phyloP scores from a whole-genome alignment of 2,888 invertebrate species.

The Gymnoscelis rufifasciata region DNA sequence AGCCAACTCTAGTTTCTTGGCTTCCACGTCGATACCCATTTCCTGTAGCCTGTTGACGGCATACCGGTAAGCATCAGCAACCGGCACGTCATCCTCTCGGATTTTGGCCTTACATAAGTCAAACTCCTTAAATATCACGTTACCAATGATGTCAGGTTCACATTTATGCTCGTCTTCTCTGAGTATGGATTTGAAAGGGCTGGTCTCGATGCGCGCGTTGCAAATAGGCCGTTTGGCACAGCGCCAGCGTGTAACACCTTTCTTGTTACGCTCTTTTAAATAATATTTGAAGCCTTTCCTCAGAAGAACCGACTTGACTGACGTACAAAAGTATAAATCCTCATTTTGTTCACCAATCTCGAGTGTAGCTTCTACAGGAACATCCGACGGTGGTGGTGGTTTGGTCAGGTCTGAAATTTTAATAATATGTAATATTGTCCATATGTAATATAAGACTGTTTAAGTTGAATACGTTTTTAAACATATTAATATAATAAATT shows the following conservation, averaged over 20 bases:
- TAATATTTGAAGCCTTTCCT: background rate
- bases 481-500: too few relatives aligned
- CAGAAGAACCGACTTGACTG: background rate
- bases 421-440: too few relatives aligned
- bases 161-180: background rate
- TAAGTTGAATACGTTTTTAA: too few relatives aligned
- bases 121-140: background rate
- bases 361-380: too few relatives aligned
- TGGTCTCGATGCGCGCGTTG: background rate
- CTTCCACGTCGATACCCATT: background rate
- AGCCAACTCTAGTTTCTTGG: constrained; percentile 2
- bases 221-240: background rate
- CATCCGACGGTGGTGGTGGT: too few relatives aligned
- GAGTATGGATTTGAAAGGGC: background rate
- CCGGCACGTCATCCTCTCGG: background rate
- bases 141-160: background rate
- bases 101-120: constrained; percentile 1
- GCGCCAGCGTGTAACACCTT: background rate
- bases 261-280: background rate
- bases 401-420: too few relatives aligned
- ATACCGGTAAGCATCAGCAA: background rate
- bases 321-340: background rate
- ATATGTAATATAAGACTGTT: too few relatives aligned
- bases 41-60: constrained; percentile 1
- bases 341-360: background rate